Evolutionary conservation across 1,140 invertebrate species (phyloP).

Genomic region (Drosophila arawakana): DNA sequence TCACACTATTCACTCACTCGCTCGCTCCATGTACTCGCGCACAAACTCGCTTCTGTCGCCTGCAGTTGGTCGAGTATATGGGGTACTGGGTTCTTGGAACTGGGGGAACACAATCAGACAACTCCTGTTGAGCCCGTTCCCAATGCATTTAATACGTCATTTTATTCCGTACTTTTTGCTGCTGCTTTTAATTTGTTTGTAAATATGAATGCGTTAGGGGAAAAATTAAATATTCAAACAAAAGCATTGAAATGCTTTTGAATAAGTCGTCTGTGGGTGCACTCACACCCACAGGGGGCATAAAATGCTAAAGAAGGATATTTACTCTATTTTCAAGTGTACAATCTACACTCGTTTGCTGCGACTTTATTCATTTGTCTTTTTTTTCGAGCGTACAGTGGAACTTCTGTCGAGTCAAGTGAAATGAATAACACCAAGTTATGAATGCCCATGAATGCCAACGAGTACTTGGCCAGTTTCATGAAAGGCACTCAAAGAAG

Average conservation of each 20-base stretch:
- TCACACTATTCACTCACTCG: slow-evolving; percentile 80
- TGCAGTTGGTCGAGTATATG: slow-evolving; percentile 17
- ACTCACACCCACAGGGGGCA: slow-evolving; percentile 2
- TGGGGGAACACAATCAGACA: slow-evolving; percentile 12
- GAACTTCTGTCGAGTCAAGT: slow-evolving; percentile 6
- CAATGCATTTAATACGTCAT: neutral
- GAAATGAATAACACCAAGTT: slow-evolving; percentile 11
- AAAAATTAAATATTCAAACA: slow-evolving; percentile 8
- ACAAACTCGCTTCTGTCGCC: slow-evolving; percentile 17
- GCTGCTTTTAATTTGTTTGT: neutral
- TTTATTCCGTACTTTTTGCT: neutral
- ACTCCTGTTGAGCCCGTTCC: neutral
- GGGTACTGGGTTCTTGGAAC: slow-evolving; percentile 3
- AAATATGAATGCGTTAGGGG: neutral
- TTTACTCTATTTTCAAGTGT: neutral
- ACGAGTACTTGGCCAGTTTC: slow-evolving; percentile 19
- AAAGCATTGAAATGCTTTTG: neutral
- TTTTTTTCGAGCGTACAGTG: neutral
- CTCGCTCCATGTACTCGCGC: slow-evolving; percentile 47
- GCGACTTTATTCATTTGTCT: slow-evolving; percentile 3
- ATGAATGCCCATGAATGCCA: slow-evolving; percentile 14
- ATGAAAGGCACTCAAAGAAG: slow-evolving; percentile 25
- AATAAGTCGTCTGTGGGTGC: neutral
- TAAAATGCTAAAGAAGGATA: neutral
- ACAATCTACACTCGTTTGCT: neutral